phyloP scores from a whole-genome alignment of 2,113 vertebrate species.

The Pseudopodoces humilis region DNA sequence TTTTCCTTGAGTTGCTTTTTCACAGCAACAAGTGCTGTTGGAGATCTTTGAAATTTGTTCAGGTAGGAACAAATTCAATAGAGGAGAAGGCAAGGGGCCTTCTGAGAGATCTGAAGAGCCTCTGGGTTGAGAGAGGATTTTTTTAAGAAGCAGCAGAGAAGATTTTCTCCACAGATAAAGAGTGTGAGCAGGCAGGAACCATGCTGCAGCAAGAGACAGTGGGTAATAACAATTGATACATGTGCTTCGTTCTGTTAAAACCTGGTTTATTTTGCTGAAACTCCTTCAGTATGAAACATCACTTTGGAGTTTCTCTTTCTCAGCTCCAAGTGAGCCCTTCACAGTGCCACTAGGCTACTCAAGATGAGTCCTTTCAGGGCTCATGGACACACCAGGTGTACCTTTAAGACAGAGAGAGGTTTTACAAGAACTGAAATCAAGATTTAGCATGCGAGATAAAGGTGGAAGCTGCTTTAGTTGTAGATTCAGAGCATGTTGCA shows the following conservation, averaged over 20 bases:
- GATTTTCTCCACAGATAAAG: neutral
- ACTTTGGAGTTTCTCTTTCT: neutral
- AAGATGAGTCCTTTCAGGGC: neutral
- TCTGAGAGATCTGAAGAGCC: neutral
- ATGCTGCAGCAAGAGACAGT: neutral
- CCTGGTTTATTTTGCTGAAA: neutral
- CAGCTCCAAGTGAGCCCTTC: neutral
- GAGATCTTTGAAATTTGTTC: neutral
- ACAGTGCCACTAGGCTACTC: neutral
- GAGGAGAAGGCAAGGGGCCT: neutral
- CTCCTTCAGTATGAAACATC: neutral
- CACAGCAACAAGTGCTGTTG: neutral
- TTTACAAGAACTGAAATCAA: constrained; percentile 36
- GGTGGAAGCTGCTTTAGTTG: constrained; percentile 39
- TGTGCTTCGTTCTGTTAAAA: neutral
- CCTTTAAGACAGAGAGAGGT: neutral
- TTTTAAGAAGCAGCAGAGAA: neutral
- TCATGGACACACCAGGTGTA: neutral
- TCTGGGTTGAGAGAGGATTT: neutral
- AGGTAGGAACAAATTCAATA: neutral
- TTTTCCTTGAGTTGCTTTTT: neutral
- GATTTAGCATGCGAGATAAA: neutral
- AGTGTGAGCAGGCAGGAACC: neutral
- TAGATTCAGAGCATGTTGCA: constrained; percentile 21
- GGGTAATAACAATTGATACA: neutral